phyloP scores from a whole-genome alignment of 2,113 vertebrate genomes.

The Ochotona princeps region DNA sequence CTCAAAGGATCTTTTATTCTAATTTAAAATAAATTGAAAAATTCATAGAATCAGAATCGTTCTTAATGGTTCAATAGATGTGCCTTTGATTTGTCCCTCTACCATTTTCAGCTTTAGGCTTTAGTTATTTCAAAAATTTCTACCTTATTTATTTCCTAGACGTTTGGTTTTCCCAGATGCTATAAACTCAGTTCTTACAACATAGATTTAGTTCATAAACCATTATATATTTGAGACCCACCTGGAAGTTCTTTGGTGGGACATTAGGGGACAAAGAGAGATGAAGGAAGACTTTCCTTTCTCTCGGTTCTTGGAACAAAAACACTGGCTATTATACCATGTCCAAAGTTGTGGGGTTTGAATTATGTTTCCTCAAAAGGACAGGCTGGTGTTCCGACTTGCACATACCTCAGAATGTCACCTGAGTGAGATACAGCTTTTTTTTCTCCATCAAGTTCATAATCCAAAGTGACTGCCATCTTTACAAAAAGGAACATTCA shows the following conservation, averaged over 20 bases:
- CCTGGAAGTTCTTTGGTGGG: background rate
- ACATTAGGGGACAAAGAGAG: background rate
- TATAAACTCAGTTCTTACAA: background rate
- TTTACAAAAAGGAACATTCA: background rate
- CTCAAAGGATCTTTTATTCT: background rate
- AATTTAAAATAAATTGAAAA: background rate
- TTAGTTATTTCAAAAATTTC: background rate
- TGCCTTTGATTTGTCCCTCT: background rate
- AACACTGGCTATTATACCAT: background rate
- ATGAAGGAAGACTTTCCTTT: background rate
- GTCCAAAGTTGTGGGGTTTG: background rate
- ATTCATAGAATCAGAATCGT: background rate
- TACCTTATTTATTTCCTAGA: background rate
- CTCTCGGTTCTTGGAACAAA: background rate
- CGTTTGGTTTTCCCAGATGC: background rate
- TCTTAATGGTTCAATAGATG: background rate
- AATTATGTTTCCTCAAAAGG: background rate
- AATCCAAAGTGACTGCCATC: background rate
- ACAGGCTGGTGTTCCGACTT: background rate
- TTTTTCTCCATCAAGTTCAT: too few species aligned
- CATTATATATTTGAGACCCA: background rate
- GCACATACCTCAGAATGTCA: background rate
- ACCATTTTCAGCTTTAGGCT: background rate
- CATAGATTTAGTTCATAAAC: background rate
- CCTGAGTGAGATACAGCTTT: background rate